Evolutionary conservation across 2,888 invertebrate genomes (phyloP).

Genomic region (Mythimna pallens): DNA sequence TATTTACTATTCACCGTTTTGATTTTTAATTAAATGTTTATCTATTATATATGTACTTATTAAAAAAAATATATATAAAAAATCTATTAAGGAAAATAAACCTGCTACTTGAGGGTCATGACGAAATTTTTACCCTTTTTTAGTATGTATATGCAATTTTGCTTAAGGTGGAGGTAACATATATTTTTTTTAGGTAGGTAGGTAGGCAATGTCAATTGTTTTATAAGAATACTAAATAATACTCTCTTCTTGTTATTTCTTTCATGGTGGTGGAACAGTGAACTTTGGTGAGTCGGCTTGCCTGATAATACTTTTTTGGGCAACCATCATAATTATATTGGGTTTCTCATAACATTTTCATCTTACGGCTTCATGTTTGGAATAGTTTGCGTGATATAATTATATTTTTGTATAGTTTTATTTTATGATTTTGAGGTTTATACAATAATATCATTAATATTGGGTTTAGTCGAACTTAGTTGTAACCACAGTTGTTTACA

Average conservation of each 20-base stretch:
- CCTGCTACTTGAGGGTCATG: background rate
- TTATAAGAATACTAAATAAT: slow-evolving; percentile 33
- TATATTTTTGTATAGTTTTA: slow-evolving; percentile 15
- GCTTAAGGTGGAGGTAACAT: slow-evolving; percentile 34
- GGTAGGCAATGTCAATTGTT: slow-evolving; percentile 17
- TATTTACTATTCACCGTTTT: background rate
- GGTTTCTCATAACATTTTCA: slow-evolving; percentile 60
- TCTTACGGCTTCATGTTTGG: slow-evolving; percentile 45
- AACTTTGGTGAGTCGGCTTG: slow-evolving; percentile 84
- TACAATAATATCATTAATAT: slow-evolving; percentile 18
- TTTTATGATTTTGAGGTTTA: slow-evolving; percentile 20
- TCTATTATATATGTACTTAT: background rate
- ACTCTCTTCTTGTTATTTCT: slow-evolving; percentile 77
- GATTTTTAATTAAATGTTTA: background rate
- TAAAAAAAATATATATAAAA: too few species aligned
- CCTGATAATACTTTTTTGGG: slow-evolving; percentile 74
- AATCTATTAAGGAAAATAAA: background rate
- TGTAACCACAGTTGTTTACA: background rate
- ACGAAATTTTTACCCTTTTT: background rate
- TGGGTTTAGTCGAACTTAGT: slow-evolving; percentile 5
- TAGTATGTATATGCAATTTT: background rate
- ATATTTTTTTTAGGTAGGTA: slow-evolving; percentile 8
- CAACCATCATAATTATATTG: slow-evolving; percentile 63
- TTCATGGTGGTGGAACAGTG: slow-evolving; percentile 89
- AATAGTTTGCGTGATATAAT: slow-evolving; percentile 29